A percentile compares a stretch with the other conserved stretches of the same genome.
phyloP scores from a whole-genome alignment of 1,140 invertebrate species.

The Drosophila oshimai region DNA sequence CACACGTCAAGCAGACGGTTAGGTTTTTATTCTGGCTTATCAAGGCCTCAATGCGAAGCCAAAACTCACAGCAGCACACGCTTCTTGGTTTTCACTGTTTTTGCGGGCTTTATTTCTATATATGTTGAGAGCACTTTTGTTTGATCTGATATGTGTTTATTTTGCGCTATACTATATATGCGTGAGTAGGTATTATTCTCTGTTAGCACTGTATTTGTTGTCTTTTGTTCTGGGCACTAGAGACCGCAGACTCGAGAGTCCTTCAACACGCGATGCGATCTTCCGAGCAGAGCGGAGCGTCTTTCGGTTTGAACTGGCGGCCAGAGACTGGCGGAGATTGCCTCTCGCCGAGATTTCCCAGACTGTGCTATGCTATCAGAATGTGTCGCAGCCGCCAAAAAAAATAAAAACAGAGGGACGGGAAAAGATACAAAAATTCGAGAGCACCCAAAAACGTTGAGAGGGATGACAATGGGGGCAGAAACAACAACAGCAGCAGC shows the following conservation, averaged over 20 bases:
- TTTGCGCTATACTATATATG: neutral
- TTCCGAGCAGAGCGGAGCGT: no score
- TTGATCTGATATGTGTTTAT: slow-evolving; percentile 28
- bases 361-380: slow-evolving; percentile 22
- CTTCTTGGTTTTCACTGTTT: slow-evolving; percentile 12
- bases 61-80: slow-evolving; percentile 23
- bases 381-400: slow-evolving; percentile 33
- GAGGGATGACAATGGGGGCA: slow-evolving; percentile 27
- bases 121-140: slow-evolving; percentile 19
- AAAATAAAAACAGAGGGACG: neutral
- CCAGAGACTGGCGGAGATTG: slow-evolving; percentile 13
- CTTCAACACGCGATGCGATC: slow-evolving; percentile 32
- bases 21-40: slow-evolving; percentile 2
- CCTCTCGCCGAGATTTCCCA: slow-evolving; percentile 15
- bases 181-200: slow-evolving; percentile 13
- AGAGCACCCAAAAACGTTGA: slow-evolving; percentile 25
- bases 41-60: neutral
- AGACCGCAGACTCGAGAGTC: slow-evolving; percentile 13
- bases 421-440: slow-evolving; percentile 23
- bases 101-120: neutral
- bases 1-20: neutral
- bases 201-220: slow-evolving; percentile 22
- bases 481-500: neutral
- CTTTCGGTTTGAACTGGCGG: slow-evolving; percentile 12
- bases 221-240: slow-evolving; percentile 39